Base-by-base conservation (phyloP, 2,888 invertebrate genomes). In the Ephialtes manifestator region DNA sequence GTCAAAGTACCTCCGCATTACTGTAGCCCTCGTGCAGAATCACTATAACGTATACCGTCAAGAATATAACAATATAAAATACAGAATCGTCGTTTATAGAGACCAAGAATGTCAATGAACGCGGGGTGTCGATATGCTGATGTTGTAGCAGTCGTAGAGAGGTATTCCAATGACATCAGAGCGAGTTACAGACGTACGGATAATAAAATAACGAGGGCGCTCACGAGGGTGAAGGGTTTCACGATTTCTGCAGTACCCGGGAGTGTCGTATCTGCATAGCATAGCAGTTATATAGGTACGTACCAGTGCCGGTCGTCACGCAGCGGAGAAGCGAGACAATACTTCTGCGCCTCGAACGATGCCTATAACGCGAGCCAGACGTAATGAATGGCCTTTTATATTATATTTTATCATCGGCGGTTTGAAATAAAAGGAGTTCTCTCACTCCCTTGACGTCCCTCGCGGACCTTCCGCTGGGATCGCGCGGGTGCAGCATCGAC, bases 321-420 rank as follows among this genome's bases (percentile, higher is more conserved):
- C 75, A 55, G 65, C 76, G 71, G 24, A 76, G 67, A 79, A 79
- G 63, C 72, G 71, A 81, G 83, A 74, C 72, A 83, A 81, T 58
- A 77, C 75, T 80, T 84, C 35, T 43, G 72, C n/a, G 63, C 24
- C 18, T 51, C 15, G 31, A n/a, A 35, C 35, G 71, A 46, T 28
- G 31, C 43, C 70, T 72, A 79, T 84, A 82, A 81, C 76, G 78
- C 58, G 79, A 63, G 74, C 70, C 77, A 77, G 86, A 80, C 77
- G 84, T 88, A 91, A 90, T 90, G 90, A 90, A 90, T 89, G 89
- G 89, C 87, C 89, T 91, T 91, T 90, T 90, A 91, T 90, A 90
- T 91, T 83, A 86, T 89, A 88, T 88, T 88, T 88, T 87, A 88
- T 87, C 88, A 88, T 86, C 83, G 85, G 86, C 70, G 68, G 80